Base-by-base conservation (phyloP, 2,113 vertebrate species). In the Anser cygnoides region DNA sequence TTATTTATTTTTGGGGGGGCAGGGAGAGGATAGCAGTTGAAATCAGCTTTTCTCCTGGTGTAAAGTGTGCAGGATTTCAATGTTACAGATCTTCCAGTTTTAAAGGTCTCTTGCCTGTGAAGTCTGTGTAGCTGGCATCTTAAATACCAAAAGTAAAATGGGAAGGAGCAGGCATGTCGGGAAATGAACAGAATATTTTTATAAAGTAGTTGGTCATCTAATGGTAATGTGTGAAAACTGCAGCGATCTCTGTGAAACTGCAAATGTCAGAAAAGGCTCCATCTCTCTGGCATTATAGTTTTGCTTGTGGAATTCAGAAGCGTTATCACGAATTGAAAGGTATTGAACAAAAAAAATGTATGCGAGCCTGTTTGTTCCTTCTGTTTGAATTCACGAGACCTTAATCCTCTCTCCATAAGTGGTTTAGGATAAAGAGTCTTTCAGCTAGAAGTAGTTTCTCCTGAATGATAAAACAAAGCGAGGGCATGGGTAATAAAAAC, bases 61-160 rank as follows among this genome's bases (percentile, higher is more conserved):
- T 84, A 75, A 92, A 87, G 89, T 57, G 75, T 3, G 8, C 73
- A 57, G 50, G 39, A 82, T 77, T 62, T 61, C 82, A 73, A 79
- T 39, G 8, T 82, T 92, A 41, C 74, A 84, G 43, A 55, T 50
- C 52, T 75, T 77, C 80, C 28, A 54, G 58, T 89, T 96, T 87
- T 81, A 82, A 87, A 94, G 76, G 71, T 87, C 49, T 57, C 50
- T 83, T 91, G 22, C 74, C 41, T 82, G 59, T 72, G 77, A 95
- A 66, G 20, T 74, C 77, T 68, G 20, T 52, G 58, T 72, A 70
- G 37, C 35, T 87, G 55, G 25, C 39, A 93, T 95, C 28, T 50
- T 50, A 87, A 87, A 73, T 66, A 84, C 31, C 21, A 81, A 92
- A 83, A 95, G 59, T 29, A 94, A 19, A 33, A 68, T 7, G 11